Base-by-base conservation (phyloP, 1,140 invertebrate genomes). In the Wiebesia pumilae region DNA sequence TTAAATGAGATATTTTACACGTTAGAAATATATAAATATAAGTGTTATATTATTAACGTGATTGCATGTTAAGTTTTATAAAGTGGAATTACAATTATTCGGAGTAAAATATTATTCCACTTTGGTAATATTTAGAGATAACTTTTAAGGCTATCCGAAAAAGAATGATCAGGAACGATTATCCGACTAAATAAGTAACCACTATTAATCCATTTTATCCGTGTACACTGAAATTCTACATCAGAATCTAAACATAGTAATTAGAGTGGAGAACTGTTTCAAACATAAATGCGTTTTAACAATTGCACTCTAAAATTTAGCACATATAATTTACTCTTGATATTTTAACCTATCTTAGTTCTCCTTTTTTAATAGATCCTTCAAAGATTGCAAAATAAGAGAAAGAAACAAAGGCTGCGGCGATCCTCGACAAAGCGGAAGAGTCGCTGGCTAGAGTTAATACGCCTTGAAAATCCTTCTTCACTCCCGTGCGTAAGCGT, bases 391-490 rank as follows among this genome's bases (percentile, higher is more conserved):
- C 1, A 62, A 62, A 27, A 27, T 3, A 10, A 62, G 16, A 81
- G 38, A n/a, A n/a, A 81, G 35, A 81, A 78, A 51, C 27, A 21
- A 54, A 78, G 81, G 69, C 43, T 30, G 24, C 33, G n/a, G 43
- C 19, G 43, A 14, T 51, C 24, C 75, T 51, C 24, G 0, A 43
- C 9, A 38, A 62, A 58, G 21, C 21, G 38, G 24, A 43, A 9
- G 58, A 35, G 16, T 43, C 16, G 30, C 51, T 33, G 35, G 38
- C 27, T 82, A 16, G 35, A 40, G 62, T 71, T 82, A 82, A 82
- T 71, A 51, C 40, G 62, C 43, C 16, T 78, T 40, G n/a, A 78
- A 78, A 78, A 78, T 47, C 10, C 30, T 47, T 33, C 51, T 62
- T 33, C 3, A 3, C 51, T 30, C 3, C 1, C 27, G 35, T 0